These are phyloP conservation scores for Botrylloides violaceus DNA, from an alignment of 23 tunicate genomes.

Conservation along the genomic window DNA sequence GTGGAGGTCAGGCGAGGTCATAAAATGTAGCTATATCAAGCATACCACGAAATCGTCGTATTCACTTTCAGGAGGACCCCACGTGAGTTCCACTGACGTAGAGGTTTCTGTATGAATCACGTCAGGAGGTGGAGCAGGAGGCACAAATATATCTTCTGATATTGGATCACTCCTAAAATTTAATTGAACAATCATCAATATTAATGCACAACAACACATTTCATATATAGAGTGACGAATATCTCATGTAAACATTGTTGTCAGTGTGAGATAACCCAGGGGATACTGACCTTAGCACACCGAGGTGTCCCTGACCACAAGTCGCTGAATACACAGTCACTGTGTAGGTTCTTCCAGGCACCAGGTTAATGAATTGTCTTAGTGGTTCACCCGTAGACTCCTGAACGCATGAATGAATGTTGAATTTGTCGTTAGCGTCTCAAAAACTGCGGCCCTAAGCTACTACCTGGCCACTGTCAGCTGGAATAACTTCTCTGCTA, in stretches of 20 bases:
- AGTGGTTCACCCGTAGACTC: constrained; percentile 15
- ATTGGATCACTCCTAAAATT: constrained; percentile 36
- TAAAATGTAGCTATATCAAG: too few relatives aligned
- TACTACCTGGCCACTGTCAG: constrained; percentile 26
- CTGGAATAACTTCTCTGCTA: constrained; percentile 45
- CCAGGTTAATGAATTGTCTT: constrained; percentile 61
- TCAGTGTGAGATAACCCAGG: too few relatives aligned
- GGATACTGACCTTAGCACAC: constrained; percentile 27
- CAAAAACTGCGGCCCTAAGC: not conserved
- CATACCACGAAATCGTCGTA: constrained; percentile 68
- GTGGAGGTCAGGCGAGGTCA: too few relatives aligned
- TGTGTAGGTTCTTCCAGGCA: constrained; percentile 68
- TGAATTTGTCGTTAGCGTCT: not conserved
- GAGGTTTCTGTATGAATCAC: constrained; percentile 25
- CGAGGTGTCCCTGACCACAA: constrained; percentile 72
- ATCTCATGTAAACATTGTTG: too few relatives aligned
- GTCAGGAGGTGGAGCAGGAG: constrained; percentile 55
- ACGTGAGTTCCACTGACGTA: constrained; percentile 29
- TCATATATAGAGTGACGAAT: too few relatives aligned
- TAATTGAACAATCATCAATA: too few relatives aligned
- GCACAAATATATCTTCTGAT: constrained; percentile 25
- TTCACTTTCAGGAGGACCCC: constrained; percentile 40
- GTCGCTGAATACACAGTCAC: constrained; percentile 58
- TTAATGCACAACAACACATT: too few relatives aligned
- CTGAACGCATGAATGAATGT: constrained; percentile 9